Conservation (phyloP, 2,888 invertebrate genomes). For the Esperia sulphurella region DNA sequence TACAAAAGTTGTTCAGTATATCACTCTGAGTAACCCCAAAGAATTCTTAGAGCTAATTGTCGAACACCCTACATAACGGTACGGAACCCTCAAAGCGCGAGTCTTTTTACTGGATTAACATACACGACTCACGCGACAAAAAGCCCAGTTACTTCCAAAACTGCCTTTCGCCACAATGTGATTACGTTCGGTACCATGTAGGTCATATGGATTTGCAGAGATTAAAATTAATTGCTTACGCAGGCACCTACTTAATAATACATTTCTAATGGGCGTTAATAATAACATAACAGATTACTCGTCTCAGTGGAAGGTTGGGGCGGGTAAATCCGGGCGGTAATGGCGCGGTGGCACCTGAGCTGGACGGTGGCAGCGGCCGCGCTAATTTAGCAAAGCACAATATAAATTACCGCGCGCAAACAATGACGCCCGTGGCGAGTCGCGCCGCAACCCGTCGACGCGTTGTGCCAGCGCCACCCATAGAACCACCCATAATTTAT, state of each 20-base stretch:
- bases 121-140: too few relatives aligned
- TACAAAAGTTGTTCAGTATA: too few relatives aligned
- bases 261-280: constrained; percentile 59
- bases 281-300: constrained; percentile 57
- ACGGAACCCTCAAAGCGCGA: too few relatives aligned
- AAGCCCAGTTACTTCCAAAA: too few relatives aligned
- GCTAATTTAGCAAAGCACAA: constrained; percentile 67
- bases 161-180: too few relatives aligned
- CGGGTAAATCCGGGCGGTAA: constrained; percentile 60
- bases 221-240: constrained; percentile 3
- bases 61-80: too few relatives aligned
- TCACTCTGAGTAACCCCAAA: too few relatives aligned
- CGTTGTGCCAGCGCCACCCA: constrained; percentile 20
- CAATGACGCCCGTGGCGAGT: constrained; percentile 46
- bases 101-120: too few relatives aligned
- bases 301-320: constrained; percentile 40
- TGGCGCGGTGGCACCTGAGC: constrained; percentile 60
- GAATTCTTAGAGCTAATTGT: too few relatives aligned
- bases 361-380: constrained; percentile 36
- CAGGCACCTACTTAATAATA: constrained; percentile 31
- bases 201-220: not conserved
- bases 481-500: constrained; percentile 1
- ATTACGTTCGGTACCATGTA: not conserved
- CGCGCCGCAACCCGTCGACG: constrained; percentile 26
- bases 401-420: constrained; percentile 67